Conservation (phyloP, 2,888 invertebrate species). For the Sesia bembeciformis region DNA sequence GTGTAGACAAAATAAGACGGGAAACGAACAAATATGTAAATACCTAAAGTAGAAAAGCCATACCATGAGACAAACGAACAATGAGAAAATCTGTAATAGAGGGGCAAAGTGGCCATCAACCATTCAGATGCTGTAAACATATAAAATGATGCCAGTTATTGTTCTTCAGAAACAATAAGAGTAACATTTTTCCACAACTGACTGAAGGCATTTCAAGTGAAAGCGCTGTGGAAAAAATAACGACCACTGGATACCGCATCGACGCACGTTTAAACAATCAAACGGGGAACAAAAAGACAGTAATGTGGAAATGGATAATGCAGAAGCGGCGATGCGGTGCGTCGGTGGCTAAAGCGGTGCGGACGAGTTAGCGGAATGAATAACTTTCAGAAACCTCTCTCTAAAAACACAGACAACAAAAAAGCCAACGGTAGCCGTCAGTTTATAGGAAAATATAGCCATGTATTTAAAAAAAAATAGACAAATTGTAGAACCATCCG, state of each 20-base stretch:
- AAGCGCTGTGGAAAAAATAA: constrained; percentile 61
- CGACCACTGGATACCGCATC: constrained; percentile 65
- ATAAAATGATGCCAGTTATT: constrained; percentile 68
- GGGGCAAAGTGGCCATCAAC: constrained; percentile 59
- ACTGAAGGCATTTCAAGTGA: constrained; percentile 67
- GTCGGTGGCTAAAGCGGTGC: neutral
- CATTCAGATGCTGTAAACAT: constrained; percentile 68
- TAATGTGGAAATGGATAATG: constrained; percentile 71
- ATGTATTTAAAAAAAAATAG: too few relatives aligned
- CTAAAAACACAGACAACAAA: too few relatives aligned
- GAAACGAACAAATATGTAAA: constrained; percentile 12
- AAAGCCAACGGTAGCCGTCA: too few relatives aligned
- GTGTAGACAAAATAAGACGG: constrained; percentile 6
- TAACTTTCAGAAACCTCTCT: too few relatives aligned
- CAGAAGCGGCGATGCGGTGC: constrained; percentile 22
- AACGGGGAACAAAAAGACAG: constrained; percentile 68
- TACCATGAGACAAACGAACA: constrained; percentile 32
- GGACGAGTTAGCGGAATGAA: neutral
- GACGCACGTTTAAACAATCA: constrained; percentile 73
- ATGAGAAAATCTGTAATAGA: constrained; percentile 49
- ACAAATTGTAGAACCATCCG: too few relatives aligned
- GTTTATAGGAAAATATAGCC: too few relatives aligned
- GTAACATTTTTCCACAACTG: constrained; percentile 70
- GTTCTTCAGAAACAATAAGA: constrained; percentile 69
- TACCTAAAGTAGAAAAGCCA: constrained; percentile 19